Conservation (phyloP, 2,113 vertebrate species). For the Brachyhypopomus occidentalis region DNA sequence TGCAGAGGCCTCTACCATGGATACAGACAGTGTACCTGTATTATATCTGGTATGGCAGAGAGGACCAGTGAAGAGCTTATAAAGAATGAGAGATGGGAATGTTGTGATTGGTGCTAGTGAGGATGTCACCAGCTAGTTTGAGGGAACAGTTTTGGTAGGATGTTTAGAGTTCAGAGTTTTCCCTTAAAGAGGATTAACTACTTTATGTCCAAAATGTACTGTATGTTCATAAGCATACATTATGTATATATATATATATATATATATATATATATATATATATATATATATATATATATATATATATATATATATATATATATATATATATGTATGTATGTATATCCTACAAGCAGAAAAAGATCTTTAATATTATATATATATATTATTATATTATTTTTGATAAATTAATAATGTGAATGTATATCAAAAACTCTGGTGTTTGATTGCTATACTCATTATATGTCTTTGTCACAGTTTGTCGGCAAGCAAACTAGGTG, state of each 20-base stretch:
- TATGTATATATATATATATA: conserved; percentile 40
- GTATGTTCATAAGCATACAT: conserved; percentile 59
- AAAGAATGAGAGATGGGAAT: not conserved
- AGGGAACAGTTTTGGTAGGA: not conserved
- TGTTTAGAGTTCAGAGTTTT: not conserved
- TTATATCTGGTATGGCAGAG: not conserved
- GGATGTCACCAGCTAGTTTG: not conserved
- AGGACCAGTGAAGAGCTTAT: not conserved
- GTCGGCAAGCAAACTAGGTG: too few relatives aligned
- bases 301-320: conserved; percentile 21
- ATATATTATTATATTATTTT: too few relatives aligned
- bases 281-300: conserved; percentile 48
- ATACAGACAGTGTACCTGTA: not conserved
- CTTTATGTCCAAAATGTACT: conserved; percentile 52
- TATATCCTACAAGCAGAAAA: too few relatives aligned
- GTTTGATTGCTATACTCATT: not conserved
- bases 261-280: conserved; percentile 18
- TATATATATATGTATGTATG: too few relatives aligned
- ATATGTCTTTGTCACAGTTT: conserved; percentile 29
- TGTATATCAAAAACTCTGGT: too few relatives aligned
- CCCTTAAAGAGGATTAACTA: not conserved
- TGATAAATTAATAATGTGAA: conserved; percentile 35
- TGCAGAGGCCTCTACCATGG: conserved; percentile 17
- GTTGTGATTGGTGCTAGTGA: too few relatives aligned
- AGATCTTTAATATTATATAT: too few relatives aligned